These are phyloP conservation scores for Serilophus lunatus DNA, from an alignment of 2,113 vertebrate species.

Conservation along the genomic window DNA sequence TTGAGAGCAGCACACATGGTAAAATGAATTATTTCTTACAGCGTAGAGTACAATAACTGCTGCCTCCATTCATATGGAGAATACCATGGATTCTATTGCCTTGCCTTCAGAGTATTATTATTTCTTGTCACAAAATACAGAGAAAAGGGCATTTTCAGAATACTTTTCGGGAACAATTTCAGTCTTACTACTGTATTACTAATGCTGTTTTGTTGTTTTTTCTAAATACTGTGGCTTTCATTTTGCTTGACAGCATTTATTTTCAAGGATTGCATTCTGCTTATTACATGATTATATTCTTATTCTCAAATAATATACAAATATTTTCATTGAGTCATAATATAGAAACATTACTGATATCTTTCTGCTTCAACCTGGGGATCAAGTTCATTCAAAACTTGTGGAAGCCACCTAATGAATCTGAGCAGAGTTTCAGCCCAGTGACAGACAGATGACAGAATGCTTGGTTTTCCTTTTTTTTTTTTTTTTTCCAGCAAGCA, in stretches of 20 bases:
- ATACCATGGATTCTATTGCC: background rate
- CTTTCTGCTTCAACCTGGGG: conserved; percentile 5
- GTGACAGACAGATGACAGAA: conserved; percentile 16
- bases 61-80: background rate
- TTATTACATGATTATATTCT: conserved; percentile 41
- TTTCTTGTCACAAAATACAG: background rate
- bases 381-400: conserved; percentile 24
- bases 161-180: background rate
- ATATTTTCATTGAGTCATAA: conserved; percentile 47
- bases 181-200: background rate
- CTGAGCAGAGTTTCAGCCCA: conserved; percentile 10
- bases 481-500: background rate
- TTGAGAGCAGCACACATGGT: background rate
- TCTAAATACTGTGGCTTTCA: background rate
- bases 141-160: background rate
- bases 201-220: conserved; percentile 4
- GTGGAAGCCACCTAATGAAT: conserved; percentile 45
- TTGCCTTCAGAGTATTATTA: background rate
- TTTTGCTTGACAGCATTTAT: conserved; percentile 19
- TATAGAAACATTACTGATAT: background rate
- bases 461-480: background rate
- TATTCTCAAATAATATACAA: background rate
- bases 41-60: background rate
- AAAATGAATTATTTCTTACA: conserved; percentile 27
- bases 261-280: conserved; percentile 19